These are phyloP conservation scores for Sinonovacula constricta DNA, from an alignment of 1,140 invertebrate genomes.

Conservation along the genomic window DNA sequence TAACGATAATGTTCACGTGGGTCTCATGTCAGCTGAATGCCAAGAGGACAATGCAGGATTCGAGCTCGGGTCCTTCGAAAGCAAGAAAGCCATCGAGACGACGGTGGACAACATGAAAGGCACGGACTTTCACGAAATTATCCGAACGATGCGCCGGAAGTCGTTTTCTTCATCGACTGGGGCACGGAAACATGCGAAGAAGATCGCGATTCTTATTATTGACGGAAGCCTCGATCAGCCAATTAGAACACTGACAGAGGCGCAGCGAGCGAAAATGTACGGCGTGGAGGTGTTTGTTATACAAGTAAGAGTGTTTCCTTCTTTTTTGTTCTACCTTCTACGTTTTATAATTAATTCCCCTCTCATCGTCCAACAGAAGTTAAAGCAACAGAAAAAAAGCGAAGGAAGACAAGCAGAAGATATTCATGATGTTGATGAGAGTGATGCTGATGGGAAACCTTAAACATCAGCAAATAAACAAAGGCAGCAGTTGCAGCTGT, in stretches of 20 bases:
- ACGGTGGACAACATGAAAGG: conserved; percentile 49
- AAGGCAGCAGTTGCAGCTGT: no score
- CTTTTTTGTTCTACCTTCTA: no score
- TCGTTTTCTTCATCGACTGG: conserved; percentile 56
- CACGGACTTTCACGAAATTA: conserved; percentile 59
- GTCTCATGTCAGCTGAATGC: conserved; percentile 63
- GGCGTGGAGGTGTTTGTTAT: conserved; percentile 64
- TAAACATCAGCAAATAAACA: no score
- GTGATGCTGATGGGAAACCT: no score
- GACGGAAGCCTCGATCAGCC: conserved; percentile 65
- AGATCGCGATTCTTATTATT: conserved; percentile 65
- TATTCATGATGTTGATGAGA: no score
- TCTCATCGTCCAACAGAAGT: no score
- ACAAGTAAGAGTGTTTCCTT: conserved; percentile 44
- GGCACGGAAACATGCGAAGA: conserved; percentile 64
- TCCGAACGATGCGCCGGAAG: conserved; percentile 58
- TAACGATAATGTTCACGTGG: conserved; percentile 65
- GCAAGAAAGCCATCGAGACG: conserved; percentile 42
- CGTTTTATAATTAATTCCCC: no score
- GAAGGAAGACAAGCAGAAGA: no score
- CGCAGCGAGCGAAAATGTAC: conserved; percentile 58
- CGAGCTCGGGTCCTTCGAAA: conserved; percentile 42
- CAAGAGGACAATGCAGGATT: conserved; percentile 51
- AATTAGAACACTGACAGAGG: conserved; percentile 70
- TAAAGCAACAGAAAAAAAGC: no score